A percentile compares a stretch with the other conserved stretches of the same genome.
Conservation (phyloP, 2,888 invertebrate species). For the Diadegma fenestrale region DNA sequence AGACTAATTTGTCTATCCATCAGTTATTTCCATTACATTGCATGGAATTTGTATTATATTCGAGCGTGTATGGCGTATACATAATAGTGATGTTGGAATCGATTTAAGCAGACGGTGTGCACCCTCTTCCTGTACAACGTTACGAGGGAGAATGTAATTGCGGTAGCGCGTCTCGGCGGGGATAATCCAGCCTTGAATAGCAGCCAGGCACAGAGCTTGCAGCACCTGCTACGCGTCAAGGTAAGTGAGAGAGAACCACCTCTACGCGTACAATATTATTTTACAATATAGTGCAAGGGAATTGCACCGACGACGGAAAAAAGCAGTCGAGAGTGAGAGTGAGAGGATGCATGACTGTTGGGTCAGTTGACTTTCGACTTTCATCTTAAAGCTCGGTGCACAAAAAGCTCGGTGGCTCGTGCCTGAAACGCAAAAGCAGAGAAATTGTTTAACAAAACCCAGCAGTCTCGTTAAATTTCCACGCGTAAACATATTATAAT, state of each 20-base stretch:
- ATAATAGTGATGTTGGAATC: slow-evolving; percentile 52
- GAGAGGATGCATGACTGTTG: neutral
- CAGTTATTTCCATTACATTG: neutral
- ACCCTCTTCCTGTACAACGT: slow-evolving; percentile 94
- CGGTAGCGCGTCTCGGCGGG: slow-evolving; percentile 91
- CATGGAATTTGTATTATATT: neutral
- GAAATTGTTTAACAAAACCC: too few relatives aligned
- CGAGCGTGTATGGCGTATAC: slow-evolving; percentile 6
- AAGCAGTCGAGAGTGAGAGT: neutral
- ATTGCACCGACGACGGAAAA: neutral
- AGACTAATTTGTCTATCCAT: neutral
- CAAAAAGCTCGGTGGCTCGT: too few relatives aligned
- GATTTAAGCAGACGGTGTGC: slow-evolving; percentile 90
- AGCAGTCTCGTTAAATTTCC: too few relatives aligned
- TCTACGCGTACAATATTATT: neutral
- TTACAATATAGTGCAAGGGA: neutral
- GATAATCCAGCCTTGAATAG: slow-evolving; percentile 85
- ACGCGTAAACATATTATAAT: too few relatives aligned
- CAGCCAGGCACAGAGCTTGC: slow-evolving; percentile 87
- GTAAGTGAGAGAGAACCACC: slow-evolving; percentile 78
- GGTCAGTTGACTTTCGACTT: neutral
- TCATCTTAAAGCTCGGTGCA: neutral
- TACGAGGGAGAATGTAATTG: slow-evolving; percentile 95
- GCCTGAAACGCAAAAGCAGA: too few relatives aligned
- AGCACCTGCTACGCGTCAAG: slow-evolving; percentile 85